Evolutionary conservation across 1,140 invertebrate genomes (phyloP).

Genomic region (Nephila pilipes): DNA sequence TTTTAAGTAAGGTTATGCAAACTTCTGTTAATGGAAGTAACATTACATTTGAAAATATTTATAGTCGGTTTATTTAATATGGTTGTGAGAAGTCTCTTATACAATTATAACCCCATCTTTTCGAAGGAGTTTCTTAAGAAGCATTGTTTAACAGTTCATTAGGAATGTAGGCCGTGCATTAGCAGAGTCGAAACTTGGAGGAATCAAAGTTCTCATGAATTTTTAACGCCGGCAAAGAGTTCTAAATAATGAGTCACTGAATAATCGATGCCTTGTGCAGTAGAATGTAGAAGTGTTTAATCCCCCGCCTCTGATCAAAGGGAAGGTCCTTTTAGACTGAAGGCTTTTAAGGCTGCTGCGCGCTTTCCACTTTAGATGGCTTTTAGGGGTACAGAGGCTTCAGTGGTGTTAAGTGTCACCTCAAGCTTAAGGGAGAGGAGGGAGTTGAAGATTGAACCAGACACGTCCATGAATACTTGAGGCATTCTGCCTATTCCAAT

Average conservation of each 20-base stretch:
- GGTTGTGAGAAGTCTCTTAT: too few relatives aligned
- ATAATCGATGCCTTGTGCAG: neutral
- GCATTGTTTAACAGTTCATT: neutral
- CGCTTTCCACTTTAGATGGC: conserved; percentile 3
- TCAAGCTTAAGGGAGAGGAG: neutral
- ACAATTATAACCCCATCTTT: too few relatives aligned
- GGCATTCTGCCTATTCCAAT: neutral
- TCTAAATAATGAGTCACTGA: conserved; percentile 16
- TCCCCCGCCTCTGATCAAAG: neutral
- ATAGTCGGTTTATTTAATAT: too few relatives aligned
- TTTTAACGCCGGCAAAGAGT: neutral
- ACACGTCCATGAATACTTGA: neutral
- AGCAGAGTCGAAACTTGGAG: neutral
- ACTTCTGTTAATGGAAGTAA: too few relatives aligned
- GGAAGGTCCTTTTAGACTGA: neutral
- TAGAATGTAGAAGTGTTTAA: neutral
- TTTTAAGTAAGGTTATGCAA: too few relatives aligned
- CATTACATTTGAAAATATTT: too few relatives aligned
- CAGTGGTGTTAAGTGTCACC: conserved; percentile 1
- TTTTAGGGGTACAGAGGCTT: neutral
- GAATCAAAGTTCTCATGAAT: neutral
- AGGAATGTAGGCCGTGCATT: neutral
- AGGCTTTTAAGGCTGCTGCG: neutral
- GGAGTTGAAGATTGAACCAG: neutral
- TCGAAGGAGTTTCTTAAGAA: neutral